phyloP scores from a whole-genome alignment of 2,888 invertebrate species.

The Sarcophaga carnaria region DNA sequence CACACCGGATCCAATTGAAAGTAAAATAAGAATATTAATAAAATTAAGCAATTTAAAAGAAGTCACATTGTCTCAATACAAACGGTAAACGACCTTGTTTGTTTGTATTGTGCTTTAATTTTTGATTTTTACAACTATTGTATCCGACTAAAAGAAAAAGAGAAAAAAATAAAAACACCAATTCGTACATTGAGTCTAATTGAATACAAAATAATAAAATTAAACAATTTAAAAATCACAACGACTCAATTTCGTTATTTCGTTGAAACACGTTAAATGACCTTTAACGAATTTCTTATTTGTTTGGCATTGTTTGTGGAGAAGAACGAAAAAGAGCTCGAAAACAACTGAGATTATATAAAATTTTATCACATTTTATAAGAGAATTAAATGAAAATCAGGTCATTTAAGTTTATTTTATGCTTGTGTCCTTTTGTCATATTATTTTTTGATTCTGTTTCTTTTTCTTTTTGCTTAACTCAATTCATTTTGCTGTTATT shows the following conservation, averaged over 20 bases:
- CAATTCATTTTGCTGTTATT: constrained; percentile 65
- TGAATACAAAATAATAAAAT: constrained; percentile 24
- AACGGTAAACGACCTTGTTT: neutral
- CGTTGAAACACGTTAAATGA: constrained; percentile 37
- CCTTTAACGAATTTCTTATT: constrained; percentile 49
- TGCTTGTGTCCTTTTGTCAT: constrained; percentile 39
- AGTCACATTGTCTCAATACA: too few species aligned
- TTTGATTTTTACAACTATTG: neutral
- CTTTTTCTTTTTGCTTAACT: constrained; percentile 49
- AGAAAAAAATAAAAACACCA: neutral
- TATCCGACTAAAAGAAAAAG: neutral
- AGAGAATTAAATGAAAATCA: constrained; percentile 63
- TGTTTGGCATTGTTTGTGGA: constrained; percentile 46
- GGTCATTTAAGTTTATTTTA: constrained; percentile 66
- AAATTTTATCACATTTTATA: constrained; percentile 59
- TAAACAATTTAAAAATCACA: constrained; percentile 43
- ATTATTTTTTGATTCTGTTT: constrained; percentile 35
- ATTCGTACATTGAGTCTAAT: neutral
- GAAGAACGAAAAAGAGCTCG: constrained; percentile 11
- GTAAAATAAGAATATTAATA: too few species aligned
- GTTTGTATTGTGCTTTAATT: neutral
- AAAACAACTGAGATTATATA: constrained; percentile 54
- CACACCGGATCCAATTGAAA: too few species aligned
- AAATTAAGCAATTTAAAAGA: too few species aligned
- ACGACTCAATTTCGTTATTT: constrained; percentile 10